phyloP scores from a whole-genome alignment of 2,113 vertebrate genomes.

The Chionis minor region DNA sequence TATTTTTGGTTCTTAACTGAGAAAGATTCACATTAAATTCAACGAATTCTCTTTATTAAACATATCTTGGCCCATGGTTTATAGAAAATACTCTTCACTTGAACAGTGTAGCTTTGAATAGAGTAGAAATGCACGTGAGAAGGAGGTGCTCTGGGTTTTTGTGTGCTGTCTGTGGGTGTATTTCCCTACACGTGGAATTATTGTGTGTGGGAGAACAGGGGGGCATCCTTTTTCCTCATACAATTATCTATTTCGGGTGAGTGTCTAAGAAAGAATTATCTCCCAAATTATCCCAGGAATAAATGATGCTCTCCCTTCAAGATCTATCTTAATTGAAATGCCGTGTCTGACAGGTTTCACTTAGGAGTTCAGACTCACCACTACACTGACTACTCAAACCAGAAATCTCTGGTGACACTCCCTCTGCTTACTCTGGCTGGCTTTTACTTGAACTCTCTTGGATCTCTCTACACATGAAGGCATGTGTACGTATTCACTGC shows the following conservation, averaged over 20 bases:
- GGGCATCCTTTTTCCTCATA: not conserved
- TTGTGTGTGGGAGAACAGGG: not conserved
- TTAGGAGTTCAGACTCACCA: not conserved
- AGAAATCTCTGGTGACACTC: not conserved
- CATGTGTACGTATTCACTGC: not conserved
- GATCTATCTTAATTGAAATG: not conserved
- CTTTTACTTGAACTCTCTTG: not conserved
- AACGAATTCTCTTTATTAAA: not conserved
- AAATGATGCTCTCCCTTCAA: not conserved
- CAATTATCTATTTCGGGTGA: not conserved
- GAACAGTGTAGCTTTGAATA: not conserved
- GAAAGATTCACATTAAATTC: constrained; percentile 11
- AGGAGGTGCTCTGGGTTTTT: not conserved
- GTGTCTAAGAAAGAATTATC: not conserved
- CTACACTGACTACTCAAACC: not conserved
- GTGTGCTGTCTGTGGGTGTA: not conserved
- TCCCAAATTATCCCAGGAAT: not conserved
- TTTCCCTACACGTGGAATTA: not conserved
- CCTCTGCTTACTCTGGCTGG: not conserved
- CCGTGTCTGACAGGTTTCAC: not conserved
- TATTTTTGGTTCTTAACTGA: constrained; percentile 39
- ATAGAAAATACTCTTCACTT: constrained; percentile 6
- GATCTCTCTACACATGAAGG: not conserved
- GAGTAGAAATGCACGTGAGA: not conserved
- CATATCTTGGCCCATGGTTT: not conserved